Evolutionary conservation across 2,113 vertebrate species (phyloP).

Genomic region (Taurulus bubalis): DNA sequence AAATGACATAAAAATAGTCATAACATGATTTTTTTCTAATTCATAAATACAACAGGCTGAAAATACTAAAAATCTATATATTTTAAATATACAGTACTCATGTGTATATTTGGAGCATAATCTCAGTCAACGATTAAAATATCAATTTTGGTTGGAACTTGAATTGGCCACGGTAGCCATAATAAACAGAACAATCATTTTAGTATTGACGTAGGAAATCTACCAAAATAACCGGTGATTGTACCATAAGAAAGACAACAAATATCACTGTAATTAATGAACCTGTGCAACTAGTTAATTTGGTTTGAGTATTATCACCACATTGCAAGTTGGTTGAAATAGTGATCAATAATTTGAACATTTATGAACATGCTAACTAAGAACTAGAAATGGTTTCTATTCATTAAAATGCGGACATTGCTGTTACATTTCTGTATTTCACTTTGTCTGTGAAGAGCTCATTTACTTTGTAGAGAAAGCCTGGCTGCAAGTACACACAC

Average conservation of each 20-base stretch:
- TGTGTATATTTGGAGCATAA: background rate
- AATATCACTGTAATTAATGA: background rate
- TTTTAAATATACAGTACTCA: background rate
- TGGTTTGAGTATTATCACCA: background rate
- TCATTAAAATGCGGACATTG: background rate
- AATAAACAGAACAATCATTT: background rate
- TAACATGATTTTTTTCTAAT: background rate
- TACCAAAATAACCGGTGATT: background rate
- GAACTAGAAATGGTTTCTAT: background rate
- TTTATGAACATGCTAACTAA: background rate
- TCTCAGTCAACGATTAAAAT: background rate
- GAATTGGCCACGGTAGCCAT: background rate
- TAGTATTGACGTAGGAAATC: background rate
- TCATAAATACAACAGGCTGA: background rate
- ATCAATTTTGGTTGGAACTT: background rate
- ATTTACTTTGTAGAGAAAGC: background rate
- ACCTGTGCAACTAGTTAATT: background rate
- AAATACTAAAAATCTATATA: background rate
- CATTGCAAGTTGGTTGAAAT: background rate
- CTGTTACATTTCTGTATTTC: background rate
- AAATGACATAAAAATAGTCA: background rate
- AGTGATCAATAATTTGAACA: background rate
- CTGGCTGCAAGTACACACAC: background rate
- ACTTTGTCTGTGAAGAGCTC: background rate
- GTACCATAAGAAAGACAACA: background rate